Conservation (phyloP, 2,797 vertebrate species). For the Darevskia nairensis region DNA sequence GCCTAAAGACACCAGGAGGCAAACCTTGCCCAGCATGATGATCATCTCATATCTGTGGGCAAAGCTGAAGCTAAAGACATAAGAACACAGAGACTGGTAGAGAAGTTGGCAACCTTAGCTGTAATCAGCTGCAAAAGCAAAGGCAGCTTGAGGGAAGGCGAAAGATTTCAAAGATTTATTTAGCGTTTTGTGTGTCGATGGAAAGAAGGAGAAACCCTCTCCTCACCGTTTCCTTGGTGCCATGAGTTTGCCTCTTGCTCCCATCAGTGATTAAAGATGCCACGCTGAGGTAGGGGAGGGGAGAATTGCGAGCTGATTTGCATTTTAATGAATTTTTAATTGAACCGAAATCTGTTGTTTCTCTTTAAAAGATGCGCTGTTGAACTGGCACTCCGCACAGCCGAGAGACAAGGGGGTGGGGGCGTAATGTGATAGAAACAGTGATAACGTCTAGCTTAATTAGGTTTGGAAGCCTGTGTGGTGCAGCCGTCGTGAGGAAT, state of each 20-base stretch:
- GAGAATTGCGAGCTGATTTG: constrained; percentile 80
- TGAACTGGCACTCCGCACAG: constrained; percentile 80
- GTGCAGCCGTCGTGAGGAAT: constrained; percentile 54
- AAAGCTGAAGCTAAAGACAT: neutral
- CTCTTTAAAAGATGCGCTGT: constrained; percentile 82
- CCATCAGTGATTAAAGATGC: constrained; percentile 72
- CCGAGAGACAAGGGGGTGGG: constrained; percentile 75
- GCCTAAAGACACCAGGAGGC: neutral
- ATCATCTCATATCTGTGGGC: neutral
- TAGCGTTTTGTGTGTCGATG: neutral
- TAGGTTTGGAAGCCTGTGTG: constrained; percentile 76
- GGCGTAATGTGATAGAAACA: constrained; percentile 83
- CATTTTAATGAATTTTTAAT: constrained; percentile 90
- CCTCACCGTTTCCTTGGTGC: constrained; percentile 39
- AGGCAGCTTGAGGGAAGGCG: neutral
- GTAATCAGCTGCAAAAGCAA: neutral
- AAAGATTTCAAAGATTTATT: neutral
- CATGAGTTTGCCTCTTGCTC: constrained; percentile 66
- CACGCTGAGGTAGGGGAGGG: constrained; percentile 66
- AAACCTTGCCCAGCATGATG: neutral
- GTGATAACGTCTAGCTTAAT: constrained; percentile 83
- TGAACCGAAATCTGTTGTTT: constrained; percentile 87
- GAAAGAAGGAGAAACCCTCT: constrained; percentile 5
- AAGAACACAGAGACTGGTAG: neutral
- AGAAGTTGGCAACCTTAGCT: neutral